A percentile compares a stretch with the other conserved stretches of the same genome.
These are phyloP conservation scores for Allacma fusca DNA, from an alignment of 2,888 invertebrate genomes.

Conservation along the genomic window DNA sequence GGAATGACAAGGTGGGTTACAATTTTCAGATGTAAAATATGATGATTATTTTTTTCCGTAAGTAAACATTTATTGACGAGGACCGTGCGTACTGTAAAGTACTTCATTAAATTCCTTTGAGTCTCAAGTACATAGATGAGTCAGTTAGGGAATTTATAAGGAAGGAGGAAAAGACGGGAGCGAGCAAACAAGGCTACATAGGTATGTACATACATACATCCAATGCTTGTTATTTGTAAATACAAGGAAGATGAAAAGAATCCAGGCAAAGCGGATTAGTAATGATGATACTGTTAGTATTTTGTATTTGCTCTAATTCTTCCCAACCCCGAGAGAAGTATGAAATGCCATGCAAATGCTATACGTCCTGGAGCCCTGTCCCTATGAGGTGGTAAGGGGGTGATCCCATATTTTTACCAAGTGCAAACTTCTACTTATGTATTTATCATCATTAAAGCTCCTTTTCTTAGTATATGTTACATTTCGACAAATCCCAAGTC, in stretches of 20 bases:
- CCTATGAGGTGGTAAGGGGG: not conserved
- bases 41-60: not conserved
- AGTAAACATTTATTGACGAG: not conserved
- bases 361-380: not conserved
- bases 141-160: not conserved
- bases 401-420: not conserved
- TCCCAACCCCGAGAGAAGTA: conserved; percentile 30
- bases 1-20: too few relatives aligned
- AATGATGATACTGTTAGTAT: conserved; percentile 38
- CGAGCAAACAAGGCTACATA: not conserved
- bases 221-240: conserved; percentile 25
- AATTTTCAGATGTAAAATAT: too few relatives aligned
- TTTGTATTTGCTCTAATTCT: conserved; percentile 41
- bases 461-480: not conserved
- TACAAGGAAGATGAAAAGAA: conserved; percentile 40
- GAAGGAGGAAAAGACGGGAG: not conserved
- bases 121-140: not conserved
- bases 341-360: not conserved
- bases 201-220: conserved; percentile 1
- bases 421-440: conserved; percentile 9
- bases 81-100: not conserved
- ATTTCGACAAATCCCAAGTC: not conserved
- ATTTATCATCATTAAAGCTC: conserved; percentile 6
- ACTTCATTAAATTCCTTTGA: conserved; percentile 17
- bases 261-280: conserved; percentile 39